A percentile compares a stretch with the other conserved stretches of the same genome.
phyloP scores from a whole-genome alignment of 1,140 invertebrate genomes.

The Vanessa tameamea region DNA sequence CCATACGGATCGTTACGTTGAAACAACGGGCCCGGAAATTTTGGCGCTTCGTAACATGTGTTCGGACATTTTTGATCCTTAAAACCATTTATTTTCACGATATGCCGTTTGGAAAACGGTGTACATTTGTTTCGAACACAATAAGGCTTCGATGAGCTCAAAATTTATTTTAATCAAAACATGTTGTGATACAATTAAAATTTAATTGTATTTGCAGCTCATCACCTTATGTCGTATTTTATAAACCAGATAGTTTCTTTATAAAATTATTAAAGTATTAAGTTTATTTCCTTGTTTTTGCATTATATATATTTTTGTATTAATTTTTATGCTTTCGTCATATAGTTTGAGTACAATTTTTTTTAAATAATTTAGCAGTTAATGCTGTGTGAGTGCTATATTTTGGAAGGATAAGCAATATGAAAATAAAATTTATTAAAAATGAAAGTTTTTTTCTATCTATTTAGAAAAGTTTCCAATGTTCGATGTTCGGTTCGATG shows the following conservation, averaged over 20 bases:
- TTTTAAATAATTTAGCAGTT: too few species aligned
- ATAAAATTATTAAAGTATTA: too few species aligned
- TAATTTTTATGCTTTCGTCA: too few species aligned
- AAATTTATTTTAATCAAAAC: conserved; percentile 6
- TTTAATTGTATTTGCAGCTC: background rate
- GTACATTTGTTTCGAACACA: conserved; percentile 21
- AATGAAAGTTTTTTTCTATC: background rate
- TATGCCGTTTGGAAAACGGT: conserved; percentile 14
- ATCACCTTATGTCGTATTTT: background rate
- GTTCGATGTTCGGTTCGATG: too few species aligned
- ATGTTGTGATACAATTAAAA: background rate
- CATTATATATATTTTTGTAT: too few species aligned
- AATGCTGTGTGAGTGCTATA: too few species aligned
- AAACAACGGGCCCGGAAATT: conserved; percentile 19
- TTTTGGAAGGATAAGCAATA: too few species aligned
- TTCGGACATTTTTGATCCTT: conserved; percentile 25
- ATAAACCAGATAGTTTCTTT: too few species aligned
- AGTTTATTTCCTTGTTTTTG: too few species aligned
- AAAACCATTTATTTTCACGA: conserved; percentile 18
- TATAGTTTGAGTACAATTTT: too few species aligned
- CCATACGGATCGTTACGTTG: conserved; percentile 37
- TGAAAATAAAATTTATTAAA: too few species aligned
- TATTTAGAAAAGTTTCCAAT: conserved; percentile 11
- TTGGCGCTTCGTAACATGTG: conserved; percentile 34
- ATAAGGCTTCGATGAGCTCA: conserved; percentile 13